These are phyloP conservation scores for Slavum lentiscoides DNA, from an alignment of 2,888 invertebrate genomes.

Conservation along the genomic window DNA sequence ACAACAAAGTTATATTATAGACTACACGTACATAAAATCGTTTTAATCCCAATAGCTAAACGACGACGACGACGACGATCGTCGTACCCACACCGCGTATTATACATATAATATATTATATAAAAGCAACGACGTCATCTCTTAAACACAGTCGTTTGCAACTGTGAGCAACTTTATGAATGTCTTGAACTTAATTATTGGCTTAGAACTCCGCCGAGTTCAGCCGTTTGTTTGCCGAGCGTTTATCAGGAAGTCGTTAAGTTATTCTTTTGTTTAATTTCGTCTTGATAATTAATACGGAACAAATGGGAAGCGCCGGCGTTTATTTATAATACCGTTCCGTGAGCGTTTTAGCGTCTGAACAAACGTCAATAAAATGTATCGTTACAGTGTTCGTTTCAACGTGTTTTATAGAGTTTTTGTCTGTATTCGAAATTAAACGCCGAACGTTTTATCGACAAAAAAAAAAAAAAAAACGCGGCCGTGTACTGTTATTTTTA, in stretches of 20 bases:
- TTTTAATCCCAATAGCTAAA: too few species aligned
- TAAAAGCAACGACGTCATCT: background rate
- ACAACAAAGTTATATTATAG: too few species aligned
- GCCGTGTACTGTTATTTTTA: too few species aligned
- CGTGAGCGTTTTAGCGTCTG: background rate
- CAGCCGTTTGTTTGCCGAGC: conserved; percentile 18
- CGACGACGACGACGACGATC: too few species aligned
- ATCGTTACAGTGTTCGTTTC: background rate
- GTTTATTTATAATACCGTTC: background rate
- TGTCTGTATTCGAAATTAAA: too few species aligned
- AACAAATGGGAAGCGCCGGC: background rate
- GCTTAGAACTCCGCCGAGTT: background rate
- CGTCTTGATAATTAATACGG: conserved; percentile 6
- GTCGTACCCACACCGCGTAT: background rate
- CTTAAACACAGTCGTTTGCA: background rate
- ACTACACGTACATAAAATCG: too few species aligned
- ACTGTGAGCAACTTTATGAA: background rate
- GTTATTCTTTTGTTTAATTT: conserved; percentile 37
- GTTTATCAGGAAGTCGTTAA: conserved; percentile 14
- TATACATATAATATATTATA: background rate
- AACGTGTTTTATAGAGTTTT: too few species aligned
- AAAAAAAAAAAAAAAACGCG: too few species aligned
- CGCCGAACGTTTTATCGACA: too few species aligned
- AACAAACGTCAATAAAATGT: background rate
- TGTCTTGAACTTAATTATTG: conserved; percentile 21